Conservation (phyloP, 2,888 invertebrate species). For the Drosophila infuscata region DNA sequence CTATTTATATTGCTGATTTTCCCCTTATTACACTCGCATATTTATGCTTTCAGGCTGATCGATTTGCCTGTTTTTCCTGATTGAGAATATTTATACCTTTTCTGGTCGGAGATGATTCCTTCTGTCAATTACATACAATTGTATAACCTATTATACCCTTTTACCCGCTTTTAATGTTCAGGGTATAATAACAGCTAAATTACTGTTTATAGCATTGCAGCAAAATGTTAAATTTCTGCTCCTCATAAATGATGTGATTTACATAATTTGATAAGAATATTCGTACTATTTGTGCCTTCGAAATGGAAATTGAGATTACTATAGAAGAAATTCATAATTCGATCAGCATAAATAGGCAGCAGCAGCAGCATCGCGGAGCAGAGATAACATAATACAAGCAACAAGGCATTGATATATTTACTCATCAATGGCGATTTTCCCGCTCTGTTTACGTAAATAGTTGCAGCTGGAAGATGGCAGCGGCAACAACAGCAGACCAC, state of each 20-base stretch:
- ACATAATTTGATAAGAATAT: constrained; percentile 28
- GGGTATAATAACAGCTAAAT: neutral
- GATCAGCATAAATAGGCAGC: constrained; percentile 44
- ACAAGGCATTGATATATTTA: constrained; percentile 24
- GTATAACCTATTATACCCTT: neutral
- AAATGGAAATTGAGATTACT: constrained; percentile 49
- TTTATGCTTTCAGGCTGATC: neutral
- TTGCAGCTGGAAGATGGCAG: constrained; percentile 15
- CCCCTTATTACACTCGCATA: neutral
- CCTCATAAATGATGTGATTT: constrained; percentile 38
- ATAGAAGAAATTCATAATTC: constrained; percentile 30
- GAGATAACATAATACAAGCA: constrained; percentile 53
- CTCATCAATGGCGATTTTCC: constrained; percentile 47
- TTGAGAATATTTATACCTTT: neutral
- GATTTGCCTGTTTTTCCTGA: neutral
- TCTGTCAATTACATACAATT: neutral
- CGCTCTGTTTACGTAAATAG: constrained; percentile 61
- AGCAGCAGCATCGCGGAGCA: constrained; percentile 18
- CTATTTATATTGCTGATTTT: too few species aligned
- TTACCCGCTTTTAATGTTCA: neutral
- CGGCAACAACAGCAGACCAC: constrained; percentile 31
- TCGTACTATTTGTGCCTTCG: constrained; percentile 14
- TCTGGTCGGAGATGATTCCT: neutral
- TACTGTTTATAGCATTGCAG: constrained; percentile 16
- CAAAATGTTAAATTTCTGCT: constrained; percentile 11